A percentile compares a stretch with the other conserved stretches of the same genome.
Evolutionary conservation across 2,888 invertebrate genomes (phyloP).

Genomic region (Aradus depressus): DNA sequence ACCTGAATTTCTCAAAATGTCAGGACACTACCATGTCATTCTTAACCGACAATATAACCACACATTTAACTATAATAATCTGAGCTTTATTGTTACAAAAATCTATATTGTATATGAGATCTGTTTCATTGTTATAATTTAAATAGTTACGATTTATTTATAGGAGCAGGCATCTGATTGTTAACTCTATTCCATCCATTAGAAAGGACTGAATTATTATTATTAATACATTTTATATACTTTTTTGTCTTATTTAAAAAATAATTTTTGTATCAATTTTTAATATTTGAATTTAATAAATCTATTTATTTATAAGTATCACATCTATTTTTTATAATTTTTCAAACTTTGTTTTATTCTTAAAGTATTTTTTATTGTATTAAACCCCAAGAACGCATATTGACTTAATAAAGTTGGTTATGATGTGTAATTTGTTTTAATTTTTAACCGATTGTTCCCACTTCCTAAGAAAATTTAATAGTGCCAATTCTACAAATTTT

Average conservation of each 20-base stretch:
- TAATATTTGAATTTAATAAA: neutral
- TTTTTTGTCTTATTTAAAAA: neutral
- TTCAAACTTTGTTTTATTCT: neutral
- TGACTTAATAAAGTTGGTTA: too few relatives aligned
- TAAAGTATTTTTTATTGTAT: neutral
- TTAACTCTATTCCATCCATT: conserved; percentile 20
- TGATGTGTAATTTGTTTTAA: too few relatives aligned
- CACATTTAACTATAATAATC: too few relatives aligned
- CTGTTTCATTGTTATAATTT: too few relatives aligned
- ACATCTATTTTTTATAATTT: neutral
- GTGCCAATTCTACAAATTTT: neutral
- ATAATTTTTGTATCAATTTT: neutral
- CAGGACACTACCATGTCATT: too few relatives aligned
- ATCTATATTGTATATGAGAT: too few relatives aligned
- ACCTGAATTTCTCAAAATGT: too few relatives aligned
- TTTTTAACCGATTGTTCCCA: neutral
- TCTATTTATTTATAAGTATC: conserved; percentile 1
- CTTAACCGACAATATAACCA: too few relatives aligned
- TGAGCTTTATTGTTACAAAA: too few relatives aligned
- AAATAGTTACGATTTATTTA: too few relatives aligned
- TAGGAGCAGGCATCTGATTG: too few relatives aligned
- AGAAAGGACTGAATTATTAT: conserved; percentile 12
- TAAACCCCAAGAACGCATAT: too few relatives aligned
- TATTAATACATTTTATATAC: neutral
- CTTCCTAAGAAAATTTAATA: neutral